Conservation (phyloP, 2,113 vertebrate species). For the Planiliza haematocheilus region DNA sequence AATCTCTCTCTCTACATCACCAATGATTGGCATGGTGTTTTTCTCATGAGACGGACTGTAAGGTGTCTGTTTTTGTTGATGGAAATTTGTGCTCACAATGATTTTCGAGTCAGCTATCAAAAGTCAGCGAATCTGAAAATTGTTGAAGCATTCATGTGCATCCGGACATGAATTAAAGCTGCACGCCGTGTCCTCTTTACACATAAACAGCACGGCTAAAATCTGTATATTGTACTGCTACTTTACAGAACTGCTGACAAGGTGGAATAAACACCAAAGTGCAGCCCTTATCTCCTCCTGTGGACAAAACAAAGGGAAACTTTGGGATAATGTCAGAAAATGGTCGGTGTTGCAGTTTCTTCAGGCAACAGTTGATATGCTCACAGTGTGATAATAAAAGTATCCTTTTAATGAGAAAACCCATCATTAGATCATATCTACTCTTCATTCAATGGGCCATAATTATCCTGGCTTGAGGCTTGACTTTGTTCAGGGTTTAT, state of each 20-base stretch:
- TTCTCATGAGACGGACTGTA: conserved; percentile 41
- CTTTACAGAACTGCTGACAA: conserved; percentile 12
- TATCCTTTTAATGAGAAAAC: not conserved
- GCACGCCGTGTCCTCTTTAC: conserved; percentile 23
- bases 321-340: not conserved
- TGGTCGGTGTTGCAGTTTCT: not conserved
- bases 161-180: conserved; percentile 43
- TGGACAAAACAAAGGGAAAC: not conserved
- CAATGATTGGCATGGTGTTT: conserved; percentile 52
- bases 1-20: conserved; percentile 56
- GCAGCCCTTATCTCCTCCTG: conserved; percentile 25
- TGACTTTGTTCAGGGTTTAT: conserved; percentile 19
- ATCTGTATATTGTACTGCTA: not conserved
- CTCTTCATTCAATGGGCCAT: not conserved
- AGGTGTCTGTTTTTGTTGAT: conserved; percentile 39
- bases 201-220: conserved; percentile 12
- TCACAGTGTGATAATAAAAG: not conserved
- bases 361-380: not conserved
- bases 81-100: conserved; percentile 41
- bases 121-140: conserved; percentile 45
- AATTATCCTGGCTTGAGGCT: not conserved
- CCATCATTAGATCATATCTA: not conserved
- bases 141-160: conserved; percentile 48
- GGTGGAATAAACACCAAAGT: conserved; percentile 20
- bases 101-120: conserved; percentile 53